These are phyloP conservation scores for Myzus persicae DNA, from an alignment of 1,140 invertebrate genomes.

Conservation along the genomic window DNA sequence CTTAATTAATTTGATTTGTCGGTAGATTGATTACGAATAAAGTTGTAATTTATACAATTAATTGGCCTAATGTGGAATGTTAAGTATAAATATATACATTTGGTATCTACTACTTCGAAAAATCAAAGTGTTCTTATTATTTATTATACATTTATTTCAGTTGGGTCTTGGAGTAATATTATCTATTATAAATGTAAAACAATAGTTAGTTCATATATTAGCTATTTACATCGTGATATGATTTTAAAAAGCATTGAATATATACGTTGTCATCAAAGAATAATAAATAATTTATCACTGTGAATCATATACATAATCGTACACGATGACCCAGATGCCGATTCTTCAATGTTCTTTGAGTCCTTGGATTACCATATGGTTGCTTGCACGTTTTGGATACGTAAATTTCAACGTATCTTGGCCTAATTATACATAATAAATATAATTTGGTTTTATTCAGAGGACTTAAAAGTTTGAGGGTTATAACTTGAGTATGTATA, in stretches of 20 bases:
- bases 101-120: background rate
- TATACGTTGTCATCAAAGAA: slow-evolving; percentile 28
- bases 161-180: background rate
- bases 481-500: background rate
- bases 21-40: background rate
- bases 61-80: background rate
- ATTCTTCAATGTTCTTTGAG: slow-evolving; percentile 52
- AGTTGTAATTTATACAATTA: background rate
- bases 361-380: slow-evolving; percentile 58
- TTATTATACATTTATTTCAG: background rate
- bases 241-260: slow-evolving; percentile 15
- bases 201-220: background rate
- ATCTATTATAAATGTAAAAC: background rate
- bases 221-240: background rate
- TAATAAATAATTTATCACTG: slow-evolving; percentile 50
- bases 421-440: slow-evolving; percentile 27
- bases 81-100: background rate
- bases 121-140: background rate
- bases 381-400: slow-evolving; percentile 54
- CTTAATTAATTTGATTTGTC: background rate
- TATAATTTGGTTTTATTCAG: background rate
- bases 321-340: slow-evolving; percentile 55
- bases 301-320: slow-evolving; percentile 38
- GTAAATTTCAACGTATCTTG: slow-evolving; percentile 46
- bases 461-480: background rate